Evolutionary conservation across 2,888 invertebrate species (phyloP), one percentile per base, ranked within the genome.

Genomic region (Caenorhabditis sinica): DNA sequence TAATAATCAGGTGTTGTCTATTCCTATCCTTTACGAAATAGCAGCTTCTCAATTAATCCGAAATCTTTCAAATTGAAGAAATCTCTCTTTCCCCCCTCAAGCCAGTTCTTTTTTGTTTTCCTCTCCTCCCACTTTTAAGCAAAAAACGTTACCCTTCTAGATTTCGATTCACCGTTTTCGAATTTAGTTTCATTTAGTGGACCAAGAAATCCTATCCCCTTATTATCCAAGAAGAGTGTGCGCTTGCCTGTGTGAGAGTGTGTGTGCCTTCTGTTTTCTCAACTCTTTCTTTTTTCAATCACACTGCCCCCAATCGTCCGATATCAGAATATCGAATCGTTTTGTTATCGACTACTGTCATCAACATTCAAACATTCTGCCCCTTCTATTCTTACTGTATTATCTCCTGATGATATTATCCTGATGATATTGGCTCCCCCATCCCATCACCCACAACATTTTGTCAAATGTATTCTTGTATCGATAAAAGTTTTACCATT

Each of bases 191-290:
- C 53, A 49, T 53, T 77, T 51, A 43, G 33, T 36, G n/a, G 9
- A 61, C 23, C 20, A 43, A 28, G 20, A 30, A n/a, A 40, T 53
- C 5, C 58, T 28, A 45, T 60, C 68, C 53, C 4, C 5, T 58
- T 40, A 28, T 49, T 68, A 53, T 51, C 36, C 68, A 20, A 49
- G 49, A 72, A 77, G 66, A 72, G 76, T 72, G 71, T 72, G 73
- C 75, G 75, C 69, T 73, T 83, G 83, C 77, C 77, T 83, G 77
- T 83, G 74, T 68, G 82, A 82, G 83, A 72, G 83, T 83, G 77
- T 83, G 77, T 83, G 77, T 83, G 60, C 51, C 66, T 73, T 77
- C 71, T 82, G 72, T 71, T 82, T 68, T 58, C 17, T 66, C 58
- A 65, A 69, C 61, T 56, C 68, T 61, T 76, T 76, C 76, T 25